Conservation (phyloP, 2,113 vertebrate genomes). For the Myotis brandtii region DNA sequence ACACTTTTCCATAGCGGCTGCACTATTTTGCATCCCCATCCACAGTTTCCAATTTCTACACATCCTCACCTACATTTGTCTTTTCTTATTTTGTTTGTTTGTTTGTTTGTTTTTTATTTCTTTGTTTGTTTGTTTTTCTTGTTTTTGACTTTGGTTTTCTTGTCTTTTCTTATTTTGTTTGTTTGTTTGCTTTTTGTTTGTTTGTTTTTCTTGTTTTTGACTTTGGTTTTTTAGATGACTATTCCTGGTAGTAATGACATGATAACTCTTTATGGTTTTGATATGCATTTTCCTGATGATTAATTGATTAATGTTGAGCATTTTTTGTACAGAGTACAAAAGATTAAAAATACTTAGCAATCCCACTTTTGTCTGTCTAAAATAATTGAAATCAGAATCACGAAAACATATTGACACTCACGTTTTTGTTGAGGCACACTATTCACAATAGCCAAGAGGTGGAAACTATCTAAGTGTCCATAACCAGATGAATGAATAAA, state of each 20-base stretch:
- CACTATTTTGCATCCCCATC: neutral
- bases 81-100: too few relatives aligned
- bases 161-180: neutral
- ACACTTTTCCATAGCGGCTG: neutral
- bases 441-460: too few relatives aligned
- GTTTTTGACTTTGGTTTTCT: too few relatives aligned
- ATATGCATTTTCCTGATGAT: neutral
- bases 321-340: neutral
- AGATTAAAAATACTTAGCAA: neutral
- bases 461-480: too few relatives aligned
- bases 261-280: neutral
- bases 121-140: too few relatives aligned
- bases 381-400: neutral
- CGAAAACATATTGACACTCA: neutral
- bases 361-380: neutral
- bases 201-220: neutral
- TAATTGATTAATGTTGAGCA: neutral
- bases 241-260: neutral
- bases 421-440: neutral
- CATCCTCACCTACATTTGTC: neutral
- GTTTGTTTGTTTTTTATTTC: too few relatives aligned
- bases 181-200: neutral
- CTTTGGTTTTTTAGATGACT: neutral
- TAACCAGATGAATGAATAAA: too few relatives aligned
- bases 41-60: neutral